phyloP scores from a whole-genome alignment of 2,113 vertebrate genomes.

The Corythoichthys haematopterus region DNA sequence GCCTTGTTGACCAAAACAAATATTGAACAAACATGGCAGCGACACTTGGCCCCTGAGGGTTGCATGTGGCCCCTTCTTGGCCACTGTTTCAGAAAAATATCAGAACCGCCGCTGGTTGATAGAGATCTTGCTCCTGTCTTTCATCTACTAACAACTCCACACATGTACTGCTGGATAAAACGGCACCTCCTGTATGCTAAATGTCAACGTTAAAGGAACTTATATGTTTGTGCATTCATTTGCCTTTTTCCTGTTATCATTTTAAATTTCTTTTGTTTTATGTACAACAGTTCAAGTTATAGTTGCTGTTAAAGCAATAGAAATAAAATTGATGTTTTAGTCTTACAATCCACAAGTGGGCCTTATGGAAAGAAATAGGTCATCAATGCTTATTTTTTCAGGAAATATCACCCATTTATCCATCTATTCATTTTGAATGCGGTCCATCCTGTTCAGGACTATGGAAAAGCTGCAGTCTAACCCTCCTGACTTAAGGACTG shows the following conservation, averaged over 20 bases:
- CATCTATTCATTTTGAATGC: neutral
- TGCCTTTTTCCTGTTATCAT: neutral
- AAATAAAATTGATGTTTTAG: neutral
- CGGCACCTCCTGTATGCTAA: neutral
- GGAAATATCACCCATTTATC: neutral
- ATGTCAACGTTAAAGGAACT: neutral
- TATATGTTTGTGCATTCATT: neutral
- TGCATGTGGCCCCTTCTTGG: no score
- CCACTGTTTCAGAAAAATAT: no score
- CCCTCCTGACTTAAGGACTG: neutral
- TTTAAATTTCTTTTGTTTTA: neutral
- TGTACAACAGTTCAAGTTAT: neutral
- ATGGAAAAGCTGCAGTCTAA: conserved; percentile 1
- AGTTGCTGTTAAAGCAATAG: neutral
- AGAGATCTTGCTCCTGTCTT: neutral
- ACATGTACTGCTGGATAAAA: neutral
- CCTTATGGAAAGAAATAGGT: neutral
- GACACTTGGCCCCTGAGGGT: no score
- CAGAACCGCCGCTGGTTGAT: no score
- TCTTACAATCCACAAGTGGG: neutral
- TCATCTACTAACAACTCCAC: neutral
- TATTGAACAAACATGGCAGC: no score
- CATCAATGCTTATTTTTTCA: neutral
- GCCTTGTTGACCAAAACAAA: no score
- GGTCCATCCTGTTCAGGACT: neutral